phyloP scores from a whole-genome alignment of 2,888 invertebrate species.

The Anthophora plumipes region DNA sequence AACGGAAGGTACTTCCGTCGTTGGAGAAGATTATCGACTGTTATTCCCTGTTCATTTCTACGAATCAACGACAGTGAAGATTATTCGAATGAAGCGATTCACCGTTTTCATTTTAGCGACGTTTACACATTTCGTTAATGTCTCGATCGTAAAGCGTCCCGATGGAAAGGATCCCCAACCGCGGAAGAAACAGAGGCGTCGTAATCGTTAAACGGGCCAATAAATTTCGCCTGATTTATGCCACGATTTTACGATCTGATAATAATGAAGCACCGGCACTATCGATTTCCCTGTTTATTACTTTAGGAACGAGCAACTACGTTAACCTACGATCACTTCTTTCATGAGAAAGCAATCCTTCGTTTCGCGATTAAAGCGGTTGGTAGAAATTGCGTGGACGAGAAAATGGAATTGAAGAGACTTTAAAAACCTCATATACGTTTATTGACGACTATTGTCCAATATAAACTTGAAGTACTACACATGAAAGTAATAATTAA shows the following conservation, averaged over 20 bases:
- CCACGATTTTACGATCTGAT: conserved; percentile 52
- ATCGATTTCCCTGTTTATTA: conserved; percentile 31
- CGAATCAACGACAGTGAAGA: not conserved
- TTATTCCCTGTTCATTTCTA: not conserved
- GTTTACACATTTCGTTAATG: conserved; percentile 51
- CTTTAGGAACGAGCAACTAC: conserved; percentile 8
- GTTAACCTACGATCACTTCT: not conserved
- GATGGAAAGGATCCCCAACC: not conserved
- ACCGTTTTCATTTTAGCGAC: conserved; percentile 21
- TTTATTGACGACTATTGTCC: too few species aligned
- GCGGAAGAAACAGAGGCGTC: conserved; percentile 31
- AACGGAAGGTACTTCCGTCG: not conserved
- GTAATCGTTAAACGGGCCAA: conserved; percentile 54
- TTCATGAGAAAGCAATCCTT: conserved; percentile 5
- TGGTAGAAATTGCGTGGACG: not conserved
- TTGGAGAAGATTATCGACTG: not conserved
- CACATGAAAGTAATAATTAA: too few species aligned
- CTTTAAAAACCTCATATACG: too few species aligned
- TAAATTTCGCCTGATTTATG: conserved; percentile 53
- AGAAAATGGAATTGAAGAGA: not conserved
- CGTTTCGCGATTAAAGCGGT: conserved; percentile 23
- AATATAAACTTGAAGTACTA: too few species aligned
- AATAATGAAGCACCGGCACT: conserved; percentile 46
- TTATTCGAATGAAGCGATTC: not conserved
- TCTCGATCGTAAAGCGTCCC: conserved; percentile 39